Evolutionary conservation across 1,140 invertebrate genomes (phyloP), one percentile per base, ranked within the genome.

Genomic region (Reticulitermes speratus): DNA sequence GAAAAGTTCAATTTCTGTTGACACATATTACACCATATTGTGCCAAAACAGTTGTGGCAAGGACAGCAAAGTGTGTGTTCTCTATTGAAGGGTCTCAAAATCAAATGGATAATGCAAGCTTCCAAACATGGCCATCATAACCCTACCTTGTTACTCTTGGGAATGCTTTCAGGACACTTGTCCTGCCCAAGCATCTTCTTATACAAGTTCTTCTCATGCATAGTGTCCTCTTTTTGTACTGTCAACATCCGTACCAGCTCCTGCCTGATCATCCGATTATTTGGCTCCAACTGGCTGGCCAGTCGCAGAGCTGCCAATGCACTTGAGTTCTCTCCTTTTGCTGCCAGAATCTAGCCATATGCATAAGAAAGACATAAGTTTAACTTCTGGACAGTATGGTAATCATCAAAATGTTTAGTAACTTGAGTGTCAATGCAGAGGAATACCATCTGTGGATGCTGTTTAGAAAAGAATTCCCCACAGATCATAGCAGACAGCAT

Each of bases 141-240:
- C 1, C 11, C 65, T 75, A 75, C 65, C n/a, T 75, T 75, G 25
- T 75, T 30, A 75, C n/a, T 30, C n/a, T 75, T 75, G n/a, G 65
- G 65, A 12, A 75, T 6, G 65, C n/a, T 84, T 9, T 30, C 21
- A 30, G 83, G 44, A 0, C 3, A 8, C n/a, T 84, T 84, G n/a
- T 84, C 87, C 32, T 89, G 88, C 19, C 94, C 94, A 45, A 95
- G 89, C 94, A 95, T 95, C 89, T 94, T 94, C 86, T 93, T 92
- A 89, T 95, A 95, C 84, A 95, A 89, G 87, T 93, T 92, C 86
- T 93, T 94, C 89, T 95, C 93, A 86, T 92, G 92, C 44, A 90
- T 89, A 38, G 91, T 92, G 84, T 95, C 93, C 69, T 92, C 91
- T 44, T 92, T 92, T 83, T 92, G 92, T 88, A 93, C 93, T 38